These are phyloP conservation scores for Platalea minor DNA, from an alignment of 2,797 vertebrate species.

Conservation along the genomic window DNA sequence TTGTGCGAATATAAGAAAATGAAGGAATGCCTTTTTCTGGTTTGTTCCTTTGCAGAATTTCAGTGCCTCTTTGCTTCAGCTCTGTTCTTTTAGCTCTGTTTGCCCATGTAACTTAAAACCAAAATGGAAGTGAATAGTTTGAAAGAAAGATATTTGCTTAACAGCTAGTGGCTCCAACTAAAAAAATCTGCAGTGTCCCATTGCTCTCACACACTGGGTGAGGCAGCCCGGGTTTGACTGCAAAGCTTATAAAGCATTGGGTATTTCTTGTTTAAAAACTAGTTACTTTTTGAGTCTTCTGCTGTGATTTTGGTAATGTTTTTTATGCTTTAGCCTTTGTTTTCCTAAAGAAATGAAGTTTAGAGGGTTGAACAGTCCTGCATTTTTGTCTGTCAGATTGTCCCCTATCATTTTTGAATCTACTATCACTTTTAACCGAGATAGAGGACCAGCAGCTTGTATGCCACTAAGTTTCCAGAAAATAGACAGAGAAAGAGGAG, in stretches of 20 bases:
- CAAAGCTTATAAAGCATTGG: background rate
- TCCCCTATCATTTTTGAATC: background rate
- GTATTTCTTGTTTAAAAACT: background rate
- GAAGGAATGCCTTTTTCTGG: background rate
- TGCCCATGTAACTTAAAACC: background rate
- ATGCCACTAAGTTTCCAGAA: background rate
- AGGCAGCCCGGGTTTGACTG: background rate
- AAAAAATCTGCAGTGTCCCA: background rate
- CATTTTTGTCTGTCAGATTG: background rate
- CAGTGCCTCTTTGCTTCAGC: background rate
- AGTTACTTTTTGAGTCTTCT: background rate
- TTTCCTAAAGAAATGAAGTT: background rate
- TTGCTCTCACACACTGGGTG: background rate
- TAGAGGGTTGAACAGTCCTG: background rate
- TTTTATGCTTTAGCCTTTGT: background rate
- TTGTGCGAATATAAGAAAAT: background rate
- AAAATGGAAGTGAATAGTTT: background rate
- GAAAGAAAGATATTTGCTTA: constrained; percentile 29
- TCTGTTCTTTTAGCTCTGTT: background rate
- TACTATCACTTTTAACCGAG: background rate
- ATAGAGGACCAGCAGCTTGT: background rate
- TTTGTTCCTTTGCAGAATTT: background rate
- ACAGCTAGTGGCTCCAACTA: background rate
- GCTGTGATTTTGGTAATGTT: background rate
- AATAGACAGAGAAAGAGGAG: background rate